Conservation (phyloP, 2,888 invertebrate genomes). For the Philonicus albiceps region DNA sequence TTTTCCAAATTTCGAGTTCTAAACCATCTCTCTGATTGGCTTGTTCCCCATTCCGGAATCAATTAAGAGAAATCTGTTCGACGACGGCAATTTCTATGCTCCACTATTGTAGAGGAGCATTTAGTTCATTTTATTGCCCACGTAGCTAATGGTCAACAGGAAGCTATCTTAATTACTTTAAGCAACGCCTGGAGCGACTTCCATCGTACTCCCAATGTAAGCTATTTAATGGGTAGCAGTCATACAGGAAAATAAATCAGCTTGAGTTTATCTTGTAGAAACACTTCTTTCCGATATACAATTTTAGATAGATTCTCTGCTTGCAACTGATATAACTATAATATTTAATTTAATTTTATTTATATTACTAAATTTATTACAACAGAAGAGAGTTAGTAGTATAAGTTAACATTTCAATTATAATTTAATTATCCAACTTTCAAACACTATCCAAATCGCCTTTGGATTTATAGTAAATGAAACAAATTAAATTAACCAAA, state of each 20-base stretch:
- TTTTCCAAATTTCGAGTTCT: constrained; percentile 5
- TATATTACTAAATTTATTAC: too few species aligned
- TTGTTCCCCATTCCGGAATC: background rate
- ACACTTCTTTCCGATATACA: background rate
- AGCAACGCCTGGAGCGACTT: background rate
- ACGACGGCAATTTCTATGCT: background rate
- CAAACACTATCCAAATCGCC: too few species aligned
- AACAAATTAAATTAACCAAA: too few species aligned
- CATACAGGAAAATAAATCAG: background rate
- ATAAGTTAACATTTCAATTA: background rate
- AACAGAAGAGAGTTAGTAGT: too few species aligned
- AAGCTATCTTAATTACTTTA: background rate
- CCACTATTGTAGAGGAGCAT: background rate
- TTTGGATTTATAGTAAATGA: too few species aligned
- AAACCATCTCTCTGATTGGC: background rate
- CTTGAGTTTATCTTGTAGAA: background rate
- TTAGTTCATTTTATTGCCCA: background rate
- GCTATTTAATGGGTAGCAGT: background rate
- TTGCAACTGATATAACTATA: background rate
- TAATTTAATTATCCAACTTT: too few species aligned
- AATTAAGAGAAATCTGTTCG: background rate
- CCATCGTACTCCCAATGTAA: background rate
- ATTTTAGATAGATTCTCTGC: background rate
- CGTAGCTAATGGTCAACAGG: background rate
- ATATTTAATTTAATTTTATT: too few species aligned